A percentile compares a stretch with the other conserved stretches of the same genome.
Evolutionary conservation across 2,797 vertebrate genomes (phyloP).

Genomic region (Bucorvus abyssinicus): DNA sequence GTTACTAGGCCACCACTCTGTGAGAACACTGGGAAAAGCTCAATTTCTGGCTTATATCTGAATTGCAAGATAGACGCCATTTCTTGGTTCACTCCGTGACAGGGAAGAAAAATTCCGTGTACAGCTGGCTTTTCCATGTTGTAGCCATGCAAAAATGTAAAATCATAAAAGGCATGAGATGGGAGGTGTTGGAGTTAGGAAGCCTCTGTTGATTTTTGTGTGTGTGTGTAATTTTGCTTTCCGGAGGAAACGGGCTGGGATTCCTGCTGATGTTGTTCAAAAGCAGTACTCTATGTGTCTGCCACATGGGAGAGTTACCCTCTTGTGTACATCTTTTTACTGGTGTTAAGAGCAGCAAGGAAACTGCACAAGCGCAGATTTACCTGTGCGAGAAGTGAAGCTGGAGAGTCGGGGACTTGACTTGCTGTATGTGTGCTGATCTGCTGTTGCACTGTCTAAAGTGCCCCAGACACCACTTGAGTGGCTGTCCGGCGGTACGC

Average conservation of each 20-base stretch:
- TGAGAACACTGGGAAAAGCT: background rate
- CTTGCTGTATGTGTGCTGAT: too few species aligned
- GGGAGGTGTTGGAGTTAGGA: background rate
- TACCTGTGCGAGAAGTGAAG: background rate
- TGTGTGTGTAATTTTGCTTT: background rate
- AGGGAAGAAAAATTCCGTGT: background rate
- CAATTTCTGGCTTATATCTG: background rate
- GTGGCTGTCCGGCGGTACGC: too few species aligned
- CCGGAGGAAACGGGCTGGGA: background rate
- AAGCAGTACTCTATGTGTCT: background rate
- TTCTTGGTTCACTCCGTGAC: background rate
- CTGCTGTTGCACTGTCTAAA: too few species aligned
- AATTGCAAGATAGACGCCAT: fast-evolving
- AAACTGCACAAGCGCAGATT: background rate
- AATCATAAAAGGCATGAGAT: background rate
- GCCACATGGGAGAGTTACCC: background rate
- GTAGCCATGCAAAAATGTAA: background rate
- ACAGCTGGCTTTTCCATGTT: background rate
- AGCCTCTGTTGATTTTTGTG: background rate
- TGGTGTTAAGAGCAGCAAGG: background rate
- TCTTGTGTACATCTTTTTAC: background rate
- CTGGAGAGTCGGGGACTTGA: background rate
- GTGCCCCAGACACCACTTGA: too few species aligned
- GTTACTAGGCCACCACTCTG: background rate
- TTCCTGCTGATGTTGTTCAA: background rate